Evolutionary conservation across 1,140 invertebrate species (phyloP).

Genomic region (Helicorthomorpha holstii): DNA sequence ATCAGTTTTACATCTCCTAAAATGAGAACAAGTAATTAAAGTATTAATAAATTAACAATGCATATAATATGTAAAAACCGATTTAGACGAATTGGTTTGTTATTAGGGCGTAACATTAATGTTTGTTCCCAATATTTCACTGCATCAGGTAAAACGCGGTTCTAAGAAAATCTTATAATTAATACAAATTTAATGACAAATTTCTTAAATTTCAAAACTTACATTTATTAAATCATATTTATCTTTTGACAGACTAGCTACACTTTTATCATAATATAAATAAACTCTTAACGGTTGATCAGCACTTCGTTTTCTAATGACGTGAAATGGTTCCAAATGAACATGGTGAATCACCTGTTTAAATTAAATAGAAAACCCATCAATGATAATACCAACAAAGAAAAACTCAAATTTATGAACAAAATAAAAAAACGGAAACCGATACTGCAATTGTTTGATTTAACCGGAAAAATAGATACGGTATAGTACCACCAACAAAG

Average conservation of each 20-base stretch:
- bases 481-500: no score
- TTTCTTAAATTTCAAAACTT: conserved; percentile 29
- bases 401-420: no score
- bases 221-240: conserved; percentile 74
- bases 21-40: conserved; percentile 31
- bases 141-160: conserved; percentile 62
- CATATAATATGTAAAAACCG: conserved; percentile 42
- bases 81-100: conserved; percentile 65
- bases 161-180: conserved; percentile 36
- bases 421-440: no score
- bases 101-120: conserved; percentile 66
- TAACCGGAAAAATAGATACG: no score
- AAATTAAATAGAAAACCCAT: no score
- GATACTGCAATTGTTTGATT: no score
- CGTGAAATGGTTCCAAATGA: conserved; percentile 55
- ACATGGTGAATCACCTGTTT: conserved; percentile 64
- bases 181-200: background rate
- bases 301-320: conserved; percentile 62
- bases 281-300: conserved; percentile 74
- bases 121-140: conserved; percentile 85
- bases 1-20: conserved; percentile 24
- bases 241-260: conserved; percentile 57
- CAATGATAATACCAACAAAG: no score
- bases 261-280: conserved; percentile 73
- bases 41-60: background rate